These are phyloP conservation scores for Sturmia bella DNA, from an alignment of 2,888 invertebrate genomes.

Conservation along the genomic window DNA sequence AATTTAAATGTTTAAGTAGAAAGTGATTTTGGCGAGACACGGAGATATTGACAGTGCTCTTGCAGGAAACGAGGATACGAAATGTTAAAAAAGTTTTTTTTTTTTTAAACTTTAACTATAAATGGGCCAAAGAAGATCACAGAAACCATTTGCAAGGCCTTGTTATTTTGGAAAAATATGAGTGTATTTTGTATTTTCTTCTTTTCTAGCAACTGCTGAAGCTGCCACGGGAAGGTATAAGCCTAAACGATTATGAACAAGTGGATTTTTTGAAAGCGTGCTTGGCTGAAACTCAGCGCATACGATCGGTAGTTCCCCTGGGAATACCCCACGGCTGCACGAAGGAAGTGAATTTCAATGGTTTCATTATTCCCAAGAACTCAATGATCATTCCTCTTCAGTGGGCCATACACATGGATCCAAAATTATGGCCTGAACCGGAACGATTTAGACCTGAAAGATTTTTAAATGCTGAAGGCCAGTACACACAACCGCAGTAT, in stretches of 20 bases:
- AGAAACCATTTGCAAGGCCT: not conserved
- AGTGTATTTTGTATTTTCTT: not conserved
- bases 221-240: conserved; percentile 62
- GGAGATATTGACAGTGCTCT: no score
- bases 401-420: conserved; percentile 91
- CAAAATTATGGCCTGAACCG: conserved; percentile 86
- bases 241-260: conserved; percentile 76
- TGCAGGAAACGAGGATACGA: no score
- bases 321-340: conserved; percentile 92
- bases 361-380: conserved; percentile 87
- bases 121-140: no score
- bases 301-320: conserved; percentile 90
- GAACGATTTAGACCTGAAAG: conserved; percentile 86
- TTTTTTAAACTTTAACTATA: no score
- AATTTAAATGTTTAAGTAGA: no score
- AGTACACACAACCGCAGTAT: conserved; percentile 85
- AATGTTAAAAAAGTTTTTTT: no score
- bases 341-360: conserved; percentile 82
- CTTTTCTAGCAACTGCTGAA: conserved; percentile 53
- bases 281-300: conserved; percentile 89
- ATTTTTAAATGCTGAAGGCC: conserved; percentile 86
- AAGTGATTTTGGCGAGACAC: no score
- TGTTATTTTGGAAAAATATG: not conserved
- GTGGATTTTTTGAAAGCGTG: conserved; percentile 84
- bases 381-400: conserved; percentile 90